phyloP scores from a whole-genome alignment of 2,888 invertebrate genomes.

The Eilema griseolum region DNA sequence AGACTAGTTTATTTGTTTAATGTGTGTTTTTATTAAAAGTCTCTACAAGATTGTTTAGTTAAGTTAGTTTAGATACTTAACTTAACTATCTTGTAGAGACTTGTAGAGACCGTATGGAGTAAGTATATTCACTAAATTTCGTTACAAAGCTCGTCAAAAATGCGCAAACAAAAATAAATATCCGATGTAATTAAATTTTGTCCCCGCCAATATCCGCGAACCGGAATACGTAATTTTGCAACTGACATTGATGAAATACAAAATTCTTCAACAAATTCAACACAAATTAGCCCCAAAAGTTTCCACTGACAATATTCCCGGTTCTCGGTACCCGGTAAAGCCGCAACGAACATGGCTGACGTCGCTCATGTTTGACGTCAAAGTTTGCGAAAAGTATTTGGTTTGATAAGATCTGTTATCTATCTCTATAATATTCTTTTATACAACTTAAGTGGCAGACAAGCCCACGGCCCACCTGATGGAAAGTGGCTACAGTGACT shows the following conservation, averaged over 20 bases:
- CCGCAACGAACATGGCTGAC: background rate
- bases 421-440: background rate
- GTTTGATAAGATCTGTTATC: background rate
- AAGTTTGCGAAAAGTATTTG: background rate
- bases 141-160: too few relatives aligned
- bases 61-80: too few relatives aligned
- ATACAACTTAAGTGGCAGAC: too few relatives aligned
- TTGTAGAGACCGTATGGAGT: too few relatives aligned
- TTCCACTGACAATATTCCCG: background rate
- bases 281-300: background rate
- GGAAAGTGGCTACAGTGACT: too few relatives aligned
- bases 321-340: background rate
- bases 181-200: background rate
- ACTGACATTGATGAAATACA: slow-evolving; percentile 1
- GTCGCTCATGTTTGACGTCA: background rate
- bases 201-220: background rate
- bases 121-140: too few relatives aligned
- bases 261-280: background rate
- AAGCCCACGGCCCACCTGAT: too few relatives aligned
- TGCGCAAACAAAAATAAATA: background rate
- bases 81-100: too few relatives aligned
- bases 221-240: background rate
- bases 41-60: too few relatives aligned
- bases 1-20: too few relatives aligned
- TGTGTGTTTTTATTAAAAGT: too few relatives aligned